Evolutionary conservation across 2,113 vertebrate genomes (phyloP).

Genomic region (Hemicordylus capensis): DNA sequence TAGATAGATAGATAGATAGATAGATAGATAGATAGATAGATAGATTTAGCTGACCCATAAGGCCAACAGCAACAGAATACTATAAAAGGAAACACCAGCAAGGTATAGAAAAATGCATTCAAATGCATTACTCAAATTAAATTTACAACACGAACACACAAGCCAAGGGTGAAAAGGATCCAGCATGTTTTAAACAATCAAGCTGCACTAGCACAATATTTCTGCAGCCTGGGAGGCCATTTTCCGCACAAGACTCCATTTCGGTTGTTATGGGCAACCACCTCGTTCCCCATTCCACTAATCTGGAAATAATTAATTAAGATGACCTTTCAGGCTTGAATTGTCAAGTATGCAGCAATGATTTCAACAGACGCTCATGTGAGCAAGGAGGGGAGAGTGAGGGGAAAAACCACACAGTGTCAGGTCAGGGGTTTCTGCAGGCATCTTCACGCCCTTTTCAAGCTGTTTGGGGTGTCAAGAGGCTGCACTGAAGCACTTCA

Average conservation of each 20-base stretch:
- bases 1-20: too few relatives aligned
- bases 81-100: background rate
- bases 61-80: too few relatives aligned
- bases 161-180: background rate
- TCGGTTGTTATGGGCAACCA: background rate
- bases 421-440: background rate
- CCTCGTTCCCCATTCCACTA: background rate
- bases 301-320: background rate
- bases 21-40: too few relatives aligned
- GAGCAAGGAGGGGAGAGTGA: background rate
- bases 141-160: background rate
- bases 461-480: background rate
- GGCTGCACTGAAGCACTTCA: background rate
- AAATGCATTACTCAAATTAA: background rate
- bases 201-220: background rate
- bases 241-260: background rate
- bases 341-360: background rate
- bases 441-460: background rate
- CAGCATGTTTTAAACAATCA: background rate
- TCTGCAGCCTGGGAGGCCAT: background rate
- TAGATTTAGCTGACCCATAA: background rate
- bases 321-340: constrained; percentile 1
- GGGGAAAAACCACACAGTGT: background rate
- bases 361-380: background rate
- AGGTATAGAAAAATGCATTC: too few relatives aligned